These are phyloP conservation scores for Zaprionus davidi DNA, from an alignment of 1,140 invertebrate species.

Conservation along the genomic window DNA sequence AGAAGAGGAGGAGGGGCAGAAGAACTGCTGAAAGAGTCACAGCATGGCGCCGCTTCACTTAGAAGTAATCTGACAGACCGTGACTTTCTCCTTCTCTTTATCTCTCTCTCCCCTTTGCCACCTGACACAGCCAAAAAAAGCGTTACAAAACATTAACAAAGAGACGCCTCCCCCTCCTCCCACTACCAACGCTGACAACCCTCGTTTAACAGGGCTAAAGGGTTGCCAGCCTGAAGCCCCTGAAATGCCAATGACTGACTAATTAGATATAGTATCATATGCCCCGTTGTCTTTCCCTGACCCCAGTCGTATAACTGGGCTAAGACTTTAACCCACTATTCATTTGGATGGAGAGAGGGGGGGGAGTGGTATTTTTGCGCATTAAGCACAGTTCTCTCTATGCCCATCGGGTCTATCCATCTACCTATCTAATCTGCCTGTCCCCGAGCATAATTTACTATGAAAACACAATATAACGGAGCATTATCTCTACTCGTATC, in stretches of 20 bases:
- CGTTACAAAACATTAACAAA: conserved; percentile 7
- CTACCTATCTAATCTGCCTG: conserved; percentile 1
- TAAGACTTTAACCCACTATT: conserved; percentile 11
- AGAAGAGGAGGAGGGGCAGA: conserved; percentile 8
- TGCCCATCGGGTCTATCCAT: conserved; percentile 1
- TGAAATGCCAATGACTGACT: conserved; percentile 46
- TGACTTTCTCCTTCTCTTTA: conserved; percentile 51
- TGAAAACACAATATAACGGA: conserved; percentile 20
- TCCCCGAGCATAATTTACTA: conserved; percentile 20
- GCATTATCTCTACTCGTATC: background rate
- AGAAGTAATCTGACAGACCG: conserved; percentile 52
- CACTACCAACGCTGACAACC: background rate
- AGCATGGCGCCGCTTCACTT: conserved; percentile 69
- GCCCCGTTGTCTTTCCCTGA: conserved; percentile 15
- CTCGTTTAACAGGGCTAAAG: conserved; percentile 17
- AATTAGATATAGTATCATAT: conserved; percentile 44
- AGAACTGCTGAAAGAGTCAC: conserved; percentile 45
- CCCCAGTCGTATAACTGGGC: conserved; percentile 4
- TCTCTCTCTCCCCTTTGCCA: background rate
- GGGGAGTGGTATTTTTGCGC: background rate
- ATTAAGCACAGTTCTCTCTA: conserved; percentile 16
- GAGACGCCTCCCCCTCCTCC: background rate
- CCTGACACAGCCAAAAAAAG: conserved; percentile 24
- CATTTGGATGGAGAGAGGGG: too few species aligned
- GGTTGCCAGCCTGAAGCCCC: conserved; percentile 37